These are phyloP conservation scores for Agapornis canus DNA, from an alignment of 2,797 vertebrate species.

Conservation along the genomic window DNA sequence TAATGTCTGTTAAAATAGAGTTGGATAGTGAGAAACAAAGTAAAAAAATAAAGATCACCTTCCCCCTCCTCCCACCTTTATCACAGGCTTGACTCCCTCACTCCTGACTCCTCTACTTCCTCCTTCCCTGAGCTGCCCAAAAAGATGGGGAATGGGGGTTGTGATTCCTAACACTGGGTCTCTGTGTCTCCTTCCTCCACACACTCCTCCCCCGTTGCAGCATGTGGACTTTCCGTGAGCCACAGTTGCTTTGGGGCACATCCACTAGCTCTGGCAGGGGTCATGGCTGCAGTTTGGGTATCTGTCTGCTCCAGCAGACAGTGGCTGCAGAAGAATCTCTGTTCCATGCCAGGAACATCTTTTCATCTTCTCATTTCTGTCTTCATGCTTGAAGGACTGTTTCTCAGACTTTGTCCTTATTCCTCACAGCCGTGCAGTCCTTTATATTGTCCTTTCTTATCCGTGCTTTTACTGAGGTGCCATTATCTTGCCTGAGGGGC, in stretches of 20 bases:
- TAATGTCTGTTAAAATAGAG: not conserved
- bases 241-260: not conserved
- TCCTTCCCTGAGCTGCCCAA: not conserved
- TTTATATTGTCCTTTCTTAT: not conserved
- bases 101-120: not conserved
- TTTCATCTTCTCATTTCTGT: not conserved
- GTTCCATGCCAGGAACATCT: not conserved
- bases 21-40: not conserved
- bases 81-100: not conserved
- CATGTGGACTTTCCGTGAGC: not conserved
- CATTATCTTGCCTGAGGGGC: not conserved
- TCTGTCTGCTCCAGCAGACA: not conserved
- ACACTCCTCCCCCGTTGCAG: not conserved
- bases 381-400: not conserved
- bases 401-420: not conserved
- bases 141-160: not conserved
- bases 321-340: not conserved
- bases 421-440: not conserved
- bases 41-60: not conserved
- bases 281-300: not conserved
- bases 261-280: not conserved
- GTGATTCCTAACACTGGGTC: not conserved
- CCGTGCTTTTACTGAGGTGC: not conserved
- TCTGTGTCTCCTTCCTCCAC: not conserved
- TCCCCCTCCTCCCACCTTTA: not conserved